Evolutionary conservation across 2,113 vertebrate species (phyloP).

Genomic region (Perca fluviatilis): DNA sequence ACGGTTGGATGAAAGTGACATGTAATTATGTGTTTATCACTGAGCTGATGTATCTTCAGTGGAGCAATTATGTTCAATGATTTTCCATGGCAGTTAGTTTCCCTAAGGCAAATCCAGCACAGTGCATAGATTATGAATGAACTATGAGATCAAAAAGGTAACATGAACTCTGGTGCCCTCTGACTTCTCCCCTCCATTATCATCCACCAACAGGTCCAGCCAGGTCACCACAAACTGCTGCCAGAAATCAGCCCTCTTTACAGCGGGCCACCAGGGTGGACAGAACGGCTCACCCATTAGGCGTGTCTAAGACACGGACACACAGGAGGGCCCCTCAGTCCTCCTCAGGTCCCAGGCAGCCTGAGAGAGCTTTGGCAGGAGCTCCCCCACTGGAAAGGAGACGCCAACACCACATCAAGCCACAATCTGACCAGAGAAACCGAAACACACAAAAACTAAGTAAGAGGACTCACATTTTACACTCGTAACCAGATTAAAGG

Average conservation of each 20-base stretch:
- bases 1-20: constrained; percentile 18
- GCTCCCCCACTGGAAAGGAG: constrained; percentile 82
- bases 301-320: constrained; percentile 73
- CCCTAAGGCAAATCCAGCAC: constrained; percentile 8
- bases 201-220: constrained; percentile 51
- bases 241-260: constrained; percentile 45
- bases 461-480: constrained; percentile 72
- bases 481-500: constrained; percentile 2
- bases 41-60: constrained; percentile 26
- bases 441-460: constrained; percentile 89
- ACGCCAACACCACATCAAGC: constrained; percentile 80
- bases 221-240: constrained; percentile 47
- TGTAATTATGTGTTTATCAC: constrained; percentile 42
- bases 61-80: constrained; percentile 20
- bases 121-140: constrained; percentile 15
- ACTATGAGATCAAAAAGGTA: constrained; percentile 9
- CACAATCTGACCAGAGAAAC: constrained; percentile 88
- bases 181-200: constrained; percentile 20
- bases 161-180: constrained; percentile 8
- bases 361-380: constrained; percentile 81
- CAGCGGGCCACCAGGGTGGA: constrained; percentile 78
- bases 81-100: constrained; percentile 22
- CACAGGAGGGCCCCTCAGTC: constrained; percentile 88
- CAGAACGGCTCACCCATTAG: constrained; percentile 75
- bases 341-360: constrained; percentile 87